Evolutionary conservation across 2,888 invertebrate genomes (phyloP).

Genomic region (Meliscaeva auricollis): DNA sequence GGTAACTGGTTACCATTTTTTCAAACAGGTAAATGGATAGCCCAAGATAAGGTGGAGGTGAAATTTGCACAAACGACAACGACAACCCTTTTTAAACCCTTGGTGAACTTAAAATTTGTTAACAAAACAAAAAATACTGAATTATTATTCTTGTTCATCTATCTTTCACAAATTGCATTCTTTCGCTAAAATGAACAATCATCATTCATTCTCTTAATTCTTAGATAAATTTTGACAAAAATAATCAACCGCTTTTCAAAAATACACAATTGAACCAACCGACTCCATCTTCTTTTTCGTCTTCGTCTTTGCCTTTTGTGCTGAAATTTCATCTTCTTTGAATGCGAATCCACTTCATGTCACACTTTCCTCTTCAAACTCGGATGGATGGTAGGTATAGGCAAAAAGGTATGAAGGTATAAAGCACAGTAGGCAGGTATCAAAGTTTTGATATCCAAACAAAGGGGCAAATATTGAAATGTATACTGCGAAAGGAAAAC

Average conservation of each 20-base stretch:
- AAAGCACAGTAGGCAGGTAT: conserved; percentile 65
- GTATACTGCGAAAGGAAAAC: conserved; percentile 47
- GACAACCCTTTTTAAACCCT: neutral
- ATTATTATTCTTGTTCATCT: conserved; percentile 23
- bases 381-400: neutral
- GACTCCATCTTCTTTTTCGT: neutral
- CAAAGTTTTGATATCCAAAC: conserved; percentile 73
- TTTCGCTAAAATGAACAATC: conserved; percentile 38
- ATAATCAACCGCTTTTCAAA: conserved; percentile 51
- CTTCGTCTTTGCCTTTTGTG: conserved; percentile 23
- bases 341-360: conserved; percentile 62
- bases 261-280: neutral
- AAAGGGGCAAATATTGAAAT: conserved; percentile 74
- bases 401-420: conserved; percentile 17
- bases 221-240: conserved; percentile 58
- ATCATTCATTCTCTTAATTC: conserved; percentile 28
- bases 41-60: too few relatives aligned
- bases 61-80: too few relatives aligned
- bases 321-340: conserved; percentile 54
- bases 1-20: too few relatives aligned
- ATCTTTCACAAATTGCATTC: conserved; percentile 28
- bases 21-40: too few relatives aligned
- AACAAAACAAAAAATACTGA: neutral
- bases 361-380: conserved; percentile 41
- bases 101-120: neutral